A percentile compares a stretch with the other conserved stretches of the same genome.
These are phyloP conservation scores for Aphyosemion australe DNA, from an alignment of 2,113 vertebrate species.

Conservation along the genomic window DNA sequence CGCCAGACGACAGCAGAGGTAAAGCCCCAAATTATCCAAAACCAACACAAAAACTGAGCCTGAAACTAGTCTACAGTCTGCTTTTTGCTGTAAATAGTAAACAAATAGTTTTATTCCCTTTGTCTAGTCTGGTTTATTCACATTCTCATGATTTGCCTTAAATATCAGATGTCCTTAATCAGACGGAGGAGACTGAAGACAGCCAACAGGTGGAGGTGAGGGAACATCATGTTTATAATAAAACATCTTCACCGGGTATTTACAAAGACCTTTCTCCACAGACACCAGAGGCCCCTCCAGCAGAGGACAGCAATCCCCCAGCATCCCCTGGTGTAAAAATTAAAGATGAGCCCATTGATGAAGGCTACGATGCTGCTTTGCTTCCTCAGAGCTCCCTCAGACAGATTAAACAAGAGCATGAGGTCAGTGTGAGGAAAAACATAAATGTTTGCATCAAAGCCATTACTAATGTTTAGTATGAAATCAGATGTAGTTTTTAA, in stretches of 20 bases:
- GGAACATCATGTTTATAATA: background rate
- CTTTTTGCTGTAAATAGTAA: too few species aligned
- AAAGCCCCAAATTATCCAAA: background rate
- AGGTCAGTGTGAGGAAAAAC: conserved; percentile 78
- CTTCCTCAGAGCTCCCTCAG: conserved; percentile 79
- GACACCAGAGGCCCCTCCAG: conserved; percentile 43
- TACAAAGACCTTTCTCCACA: conserved; percentile 17
- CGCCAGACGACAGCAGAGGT: conserved; percentile 62
- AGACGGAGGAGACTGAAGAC: conserved; percentile 60
- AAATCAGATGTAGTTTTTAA: background rate
- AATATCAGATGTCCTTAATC: conserved; percentile 52
- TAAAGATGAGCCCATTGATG: conserved; percentile 97
- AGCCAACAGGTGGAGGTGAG: conserved; percentile 58
- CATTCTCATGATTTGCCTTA: background rate
- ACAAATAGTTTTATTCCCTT: too few species aligned
- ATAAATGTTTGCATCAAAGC: background rate
- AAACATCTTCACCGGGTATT: background rate
- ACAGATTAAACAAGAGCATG: conserved; percentile 92
- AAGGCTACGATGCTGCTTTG: conserved; percentile 93
- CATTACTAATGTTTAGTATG: background rate
- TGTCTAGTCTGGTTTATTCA: too few species aligned
- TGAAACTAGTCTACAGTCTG: background rate
- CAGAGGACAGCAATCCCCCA: conserved; percentile 78
- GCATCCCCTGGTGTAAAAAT: conserved; percentile 85
- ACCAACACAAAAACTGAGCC: background rate